Base-by-base conservation (phyloP, 2,888 invertebrate genomes). In the Actias luna region DNA sequence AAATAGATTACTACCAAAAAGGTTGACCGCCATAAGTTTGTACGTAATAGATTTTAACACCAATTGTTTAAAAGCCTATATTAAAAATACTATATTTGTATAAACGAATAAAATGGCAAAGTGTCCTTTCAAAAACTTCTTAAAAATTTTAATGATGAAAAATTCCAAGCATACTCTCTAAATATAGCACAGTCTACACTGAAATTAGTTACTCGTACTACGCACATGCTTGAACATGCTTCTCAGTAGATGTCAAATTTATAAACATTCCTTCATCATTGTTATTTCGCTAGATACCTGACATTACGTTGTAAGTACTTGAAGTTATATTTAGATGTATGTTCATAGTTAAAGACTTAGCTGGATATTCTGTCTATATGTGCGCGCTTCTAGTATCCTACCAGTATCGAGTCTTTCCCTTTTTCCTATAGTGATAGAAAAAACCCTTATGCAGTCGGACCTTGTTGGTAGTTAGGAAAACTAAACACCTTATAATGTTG, bases 141-240 rank as follows among this genome's bases (percentile, higher is more conserved):
- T 29, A 55, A 58, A 61, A 42, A 61, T 58, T 50, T 10, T 31
- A 29, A 36, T 61, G 31, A 16, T 36, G 22, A 61, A 55, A 58
- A 52, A 61, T 58, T 57, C 61, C 42, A 58, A 42, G 57, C 57
- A 31, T 58, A 42, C 59, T 12, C 14, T 12, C 55, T 55, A 58
- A 39, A 58, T 31, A 36, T 42, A 62, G 35, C 25, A 33, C 61
- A 61, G 58, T 31, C 58, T 58, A 58, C 39, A 29, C 16, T 22
- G 42, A 58, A 62, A 62, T 62, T 62, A 62, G 61, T 58, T 42
- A 58, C 58, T 62, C 61, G 42, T 58, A 55, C 29, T 55, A 58
- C 61, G 58, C 42, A 62, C 31, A 39, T 42, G 58, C 14, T 39
- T 18, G 31, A 50, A 42, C n/a, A 42, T 22, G 16, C 39, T 57